phyloP scores from a whole-genome alignment of 2,888 invertebrate species.

The Loripinus fragilis region DNA sequence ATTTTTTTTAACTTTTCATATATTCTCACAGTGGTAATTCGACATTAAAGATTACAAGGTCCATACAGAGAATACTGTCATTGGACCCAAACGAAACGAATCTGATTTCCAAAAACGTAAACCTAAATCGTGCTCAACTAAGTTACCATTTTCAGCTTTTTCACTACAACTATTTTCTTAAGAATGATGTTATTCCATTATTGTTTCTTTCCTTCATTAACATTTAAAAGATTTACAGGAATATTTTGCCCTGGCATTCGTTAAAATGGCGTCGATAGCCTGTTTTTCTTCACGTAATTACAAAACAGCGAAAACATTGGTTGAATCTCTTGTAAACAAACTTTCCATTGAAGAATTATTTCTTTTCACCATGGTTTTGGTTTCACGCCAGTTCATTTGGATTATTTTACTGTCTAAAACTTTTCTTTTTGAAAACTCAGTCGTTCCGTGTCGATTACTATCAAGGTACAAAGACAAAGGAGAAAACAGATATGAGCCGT shows the following conservation, averaged over 20 bases:
- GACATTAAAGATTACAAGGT: too few relatives aligned
- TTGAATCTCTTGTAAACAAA: constrained; percentile 2
- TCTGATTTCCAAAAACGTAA: too few relatives aligned
- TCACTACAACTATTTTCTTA: neutral
- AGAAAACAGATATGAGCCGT: too few relatives aligned
- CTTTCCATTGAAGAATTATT: neutral
- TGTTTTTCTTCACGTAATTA: neutral
- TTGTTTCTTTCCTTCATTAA: neutral
- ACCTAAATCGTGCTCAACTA: too few relatives aligned
- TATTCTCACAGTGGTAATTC: too few relatives aligned
- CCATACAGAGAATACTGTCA: too few relatives aligned
- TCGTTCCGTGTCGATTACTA: neutral
- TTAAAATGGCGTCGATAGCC: neutral
- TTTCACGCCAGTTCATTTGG: constrained; percentile 1
- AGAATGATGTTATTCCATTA: neutral
- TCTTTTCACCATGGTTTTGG: constrained; percentile 8
- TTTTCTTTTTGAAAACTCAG: too few relatives aligned
- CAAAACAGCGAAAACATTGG: neutral
- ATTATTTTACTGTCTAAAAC: neutral
- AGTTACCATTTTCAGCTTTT: neutral
- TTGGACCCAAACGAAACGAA: too few relatives aligned
- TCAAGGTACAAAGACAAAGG: too few relatives aligned
- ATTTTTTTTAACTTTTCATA: too few relatives aligned
- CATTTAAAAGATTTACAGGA: neutral
- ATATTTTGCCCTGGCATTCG: neutral